Evolutionary conservation across 2,888 invertebrate genomes (phyloP).

Genomic region (Ischnus inquisitorius): DNA sequence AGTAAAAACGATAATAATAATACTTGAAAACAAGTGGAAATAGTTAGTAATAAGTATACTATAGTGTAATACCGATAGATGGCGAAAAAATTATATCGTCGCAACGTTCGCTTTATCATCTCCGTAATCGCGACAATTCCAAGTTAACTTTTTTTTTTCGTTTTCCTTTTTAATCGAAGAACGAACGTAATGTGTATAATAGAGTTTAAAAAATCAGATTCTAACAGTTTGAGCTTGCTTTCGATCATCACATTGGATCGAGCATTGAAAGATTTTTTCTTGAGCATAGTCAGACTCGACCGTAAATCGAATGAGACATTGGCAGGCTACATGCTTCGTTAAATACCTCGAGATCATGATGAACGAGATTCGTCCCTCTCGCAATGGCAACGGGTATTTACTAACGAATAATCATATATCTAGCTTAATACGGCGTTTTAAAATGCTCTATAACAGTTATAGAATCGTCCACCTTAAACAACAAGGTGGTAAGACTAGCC

Average conservation of each 20-base stretch:
- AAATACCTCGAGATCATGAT: constrained; percentile 69
- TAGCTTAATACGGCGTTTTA: constrained; percentile 62
- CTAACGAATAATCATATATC: constrained; percentile 59
- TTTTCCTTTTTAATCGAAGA: constrained; percentile 8
- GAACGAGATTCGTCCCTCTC: constrained; percentile 63
- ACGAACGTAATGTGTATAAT: constrained; percentile 21
- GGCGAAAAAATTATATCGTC: constrained; percentile 21
- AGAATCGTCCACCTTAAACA: constrained; percentile 54
- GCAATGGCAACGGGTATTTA: constrained; percentile 60
- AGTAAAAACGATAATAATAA: constrained; percentile 10
- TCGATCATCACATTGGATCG: constrained; percentile 35
- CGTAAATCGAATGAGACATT: constrained; percentile 67
- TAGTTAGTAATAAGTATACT: constrained; percentile 27
- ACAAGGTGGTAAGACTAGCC: constrained; percentile 59
- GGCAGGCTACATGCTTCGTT: constrained; percentile 70
- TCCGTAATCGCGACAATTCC: constrained; percentile 15
- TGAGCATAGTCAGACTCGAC: constrained; percentile 66
- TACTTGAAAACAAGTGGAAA: constrained; percentile 8
- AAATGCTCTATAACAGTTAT: constrained; percentile 61
- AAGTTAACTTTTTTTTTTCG: background rate
- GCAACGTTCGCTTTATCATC: background rate
- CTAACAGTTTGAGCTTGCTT: constrained; percentile 26
- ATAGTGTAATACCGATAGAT: constrained; percentile 25
- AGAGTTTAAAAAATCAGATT: constrained; percentile 14
- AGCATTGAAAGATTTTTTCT: constrained; percentile 44